Conservation (phyloP, 2,797 vertebrate species). For the Momotus momota region DNA sequence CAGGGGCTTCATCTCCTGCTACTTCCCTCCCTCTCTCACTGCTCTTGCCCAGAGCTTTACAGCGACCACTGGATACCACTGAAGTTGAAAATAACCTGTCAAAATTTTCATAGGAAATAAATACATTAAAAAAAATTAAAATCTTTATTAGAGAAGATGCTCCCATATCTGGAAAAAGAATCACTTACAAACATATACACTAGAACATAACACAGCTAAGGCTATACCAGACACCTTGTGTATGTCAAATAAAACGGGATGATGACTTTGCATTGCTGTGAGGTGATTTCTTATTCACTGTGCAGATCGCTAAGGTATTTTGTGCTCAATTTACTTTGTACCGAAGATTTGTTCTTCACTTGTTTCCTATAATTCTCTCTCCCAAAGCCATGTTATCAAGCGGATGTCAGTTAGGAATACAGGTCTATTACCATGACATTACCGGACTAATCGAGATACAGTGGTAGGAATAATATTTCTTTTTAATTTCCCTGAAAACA, state of each 20-base stretch:
- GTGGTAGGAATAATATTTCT: neutral
- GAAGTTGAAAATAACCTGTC: neutral
- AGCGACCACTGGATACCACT: neutral
- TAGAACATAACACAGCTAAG: neutral
- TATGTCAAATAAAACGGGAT: conserved; percentile 6
- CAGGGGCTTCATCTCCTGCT: neutral
- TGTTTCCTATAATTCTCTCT: conserved; percentile 43
- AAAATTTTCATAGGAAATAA: neutral
- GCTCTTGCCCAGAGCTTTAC: neutral
- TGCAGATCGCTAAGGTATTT: conserved; percentile 22
- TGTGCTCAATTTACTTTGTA: conserved; percentile 56
- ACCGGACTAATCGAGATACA: conserved; percentile 13
- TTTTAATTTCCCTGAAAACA: conserved; percentile 54
- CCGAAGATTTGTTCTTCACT: neutral
- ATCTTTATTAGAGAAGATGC: neutral
- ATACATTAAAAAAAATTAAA: neutral
- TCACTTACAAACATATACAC: neutral
- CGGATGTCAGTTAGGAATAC: conserved; percentile 22
- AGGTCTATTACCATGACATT: conserved; percentile 34
- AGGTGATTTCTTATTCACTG: conserved; percentile 44
- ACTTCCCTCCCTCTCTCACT: neutral
- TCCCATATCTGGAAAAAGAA: neutral
- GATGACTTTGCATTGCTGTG: conserved; percentile 4
- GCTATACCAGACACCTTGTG: neutral
- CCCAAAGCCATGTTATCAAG: conserved; percentile 39